Base-by-base conservation (phyloP, 2,113 vertebrate species). In the Climacteris rufus region DNA sequence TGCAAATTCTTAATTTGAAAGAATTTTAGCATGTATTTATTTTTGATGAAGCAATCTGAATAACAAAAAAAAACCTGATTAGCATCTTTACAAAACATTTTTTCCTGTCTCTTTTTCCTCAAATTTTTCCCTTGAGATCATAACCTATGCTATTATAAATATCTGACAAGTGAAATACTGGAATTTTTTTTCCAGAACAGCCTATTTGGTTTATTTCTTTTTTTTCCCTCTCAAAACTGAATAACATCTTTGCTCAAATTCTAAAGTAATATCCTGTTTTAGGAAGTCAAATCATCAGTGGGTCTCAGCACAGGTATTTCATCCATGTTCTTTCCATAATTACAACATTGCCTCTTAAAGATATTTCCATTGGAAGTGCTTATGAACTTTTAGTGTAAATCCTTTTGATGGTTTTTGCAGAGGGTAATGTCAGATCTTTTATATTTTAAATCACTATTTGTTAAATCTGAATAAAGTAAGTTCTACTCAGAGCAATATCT, bases 381-480 rank as follows among this genome's bases (percentile, higher is more conserved):
- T 33, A 25, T 15, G 7, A 63, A 12, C 25, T 89, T 87, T 63
- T 54, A 75, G 10, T 40, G 6, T 68, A 80, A 72, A 21, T 16
- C 1, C 1, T 83, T 76, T 40, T 45, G 31, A 44, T 76, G 11
- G 61, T 59, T 86, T 83, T 61, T 89, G 35, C 83, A 82, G 33
- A 40, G 6, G 9, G 7, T 23, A 27, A 59, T 42, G n/a, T 59
- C 71, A 47, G 42, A 75, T 47, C 18, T 31, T 96, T 97, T 76
- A 59, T 52, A 86, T 92, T 93, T 72, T 60, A 27, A 47, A 76
- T 13, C n/a, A 40, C 3, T 79, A 79, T 74, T 61, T 80, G 10
- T 61, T 90, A 61, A 96, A 92, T 78, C 39, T 49, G 85, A 80
- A 70, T 91, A 79, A 89, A 87, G 88, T 87, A 92, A 80, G 92